phyloP scores from a whole-genome alignment of 2,888 invertebrate genomes.

The Aproaerema taeniolella region DNA sequence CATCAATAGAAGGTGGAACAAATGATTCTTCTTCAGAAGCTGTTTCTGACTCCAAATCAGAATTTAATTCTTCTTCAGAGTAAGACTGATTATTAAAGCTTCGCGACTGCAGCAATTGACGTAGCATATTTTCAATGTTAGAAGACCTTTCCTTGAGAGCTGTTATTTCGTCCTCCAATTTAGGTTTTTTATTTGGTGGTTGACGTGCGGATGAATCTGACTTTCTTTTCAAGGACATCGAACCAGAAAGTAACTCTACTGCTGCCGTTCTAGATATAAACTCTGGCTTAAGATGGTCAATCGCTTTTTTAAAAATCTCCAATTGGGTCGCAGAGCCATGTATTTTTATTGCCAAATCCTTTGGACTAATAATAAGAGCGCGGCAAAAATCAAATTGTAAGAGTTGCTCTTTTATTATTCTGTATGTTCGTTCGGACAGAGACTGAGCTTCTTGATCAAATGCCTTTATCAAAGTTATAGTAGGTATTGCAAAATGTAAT shows the following conservation, averaged over 20 bases:
- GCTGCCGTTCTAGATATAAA: conserved; percentile 10
- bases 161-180: not conserved
- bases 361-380: conserved; percentile 13
- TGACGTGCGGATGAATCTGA: not conserved
- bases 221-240: conserved; percentile 1
- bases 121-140: conserved; percentile 8
- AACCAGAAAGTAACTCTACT: not conserved
- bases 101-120: not conserved
- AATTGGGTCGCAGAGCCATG: conserved; percentile 5
- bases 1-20: not conserved
- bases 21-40: not conserved
- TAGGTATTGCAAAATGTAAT: conserved; percentile 12
- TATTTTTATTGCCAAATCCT: conserved; percentile 6
- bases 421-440: conserved; percentile 6
- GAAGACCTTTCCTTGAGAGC: conserved; percentile 3
- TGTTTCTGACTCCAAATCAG: not conserved
- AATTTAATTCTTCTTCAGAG: not conserved
- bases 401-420: conserved; percentile 2
- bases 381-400: conserved; percentile 11
- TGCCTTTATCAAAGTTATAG: conserved; percentile 2
- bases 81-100: no score
- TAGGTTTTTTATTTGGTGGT: not conserved
- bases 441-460: conserved; percentile 7
- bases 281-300: not conserved
- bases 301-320: conserved; percentile 5